Evolutionary conservation across 1,140 invertebrate genomes (phyloP).

Genomic region (Diprion similis): DNA sequence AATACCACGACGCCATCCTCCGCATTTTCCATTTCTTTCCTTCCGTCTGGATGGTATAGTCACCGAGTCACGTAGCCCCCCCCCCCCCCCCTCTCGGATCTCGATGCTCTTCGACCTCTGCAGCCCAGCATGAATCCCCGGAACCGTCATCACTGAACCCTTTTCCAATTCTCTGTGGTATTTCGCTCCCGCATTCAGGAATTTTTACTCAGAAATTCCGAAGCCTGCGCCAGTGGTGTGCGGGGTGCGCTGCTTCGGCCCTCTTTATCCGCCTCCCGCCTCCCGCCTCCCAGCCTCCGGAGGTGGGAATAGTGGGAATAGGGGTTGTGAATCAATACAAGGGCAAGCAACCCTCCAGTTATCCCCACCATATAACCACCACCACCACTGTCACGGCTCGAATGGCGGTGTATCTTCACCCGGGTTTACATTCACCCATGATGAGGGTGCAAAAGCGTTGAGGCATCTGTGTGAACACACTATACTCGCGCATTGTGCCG

Average conservation of each 20-base stretch:
- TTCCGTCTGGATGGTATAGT: background rate
- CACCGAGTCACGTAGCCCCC: background rate
- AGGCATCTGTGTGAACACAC: background rate
- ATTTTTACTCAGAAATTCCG: conserved; percentile 13
- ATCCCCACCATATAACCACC: conserved; percentile 5
- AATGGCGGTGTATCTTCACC: conserved; percentile 2
- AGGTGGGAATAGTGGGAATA: conserved; percentile 43
- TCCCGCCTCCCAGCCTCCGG: conserved; percentile 29
- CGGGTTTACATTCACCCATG: background rate
- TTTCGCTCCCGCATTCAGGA: conserved; percentile 1
- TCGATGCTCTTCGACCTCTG: background rate
- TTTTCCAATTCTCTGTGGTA: conserved; percentile 6
- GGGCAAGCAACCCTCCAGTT: conserved; percentile 41
- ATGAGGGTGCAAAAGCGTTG: conserved; percentile 12
- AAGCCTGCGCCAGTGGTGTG: conserved; percentile 11
- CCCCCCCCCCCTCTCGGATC: too few species aligned
- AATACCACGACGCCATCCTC: background rate
- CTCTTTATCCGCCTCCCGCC: background rate
- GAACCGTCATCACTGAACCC: background rate
- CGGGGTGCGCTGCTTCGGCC: conserved; percentile 23
- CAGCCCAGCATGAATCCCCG: background rate
- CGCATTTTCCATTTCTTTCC: background rate
- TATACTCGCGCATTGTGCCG: background rate
- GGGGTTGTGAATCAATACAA: conserved; percentile 55
- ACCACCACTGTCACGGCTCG: background rate